Base-by-base conservation (phyloP, 2,888 invertebrate genomes). In the Heliconius ethilla region DNA sequence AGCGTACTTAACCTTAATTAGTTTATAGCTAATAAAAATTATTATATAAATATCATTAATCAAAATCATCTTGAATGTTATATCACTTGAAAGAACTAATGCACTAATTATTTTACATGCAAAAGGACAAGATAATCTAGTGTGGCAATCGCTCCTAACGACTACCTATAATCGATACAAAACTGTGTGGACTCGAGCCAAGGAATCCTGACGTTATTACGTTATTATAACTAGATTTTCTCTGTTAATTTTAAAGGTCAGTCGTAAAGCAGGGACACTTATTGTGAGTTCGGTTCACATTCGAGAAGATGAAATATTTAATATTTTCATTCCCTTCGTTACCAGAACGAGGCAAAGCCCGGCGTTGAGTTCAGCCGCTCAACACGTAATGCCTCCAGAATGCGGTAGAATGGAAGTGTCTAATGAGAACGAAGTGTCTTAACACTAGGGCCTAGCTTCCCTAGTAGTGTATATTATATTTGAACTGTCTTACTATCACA, bases 121-220 rank as follows among this genome's bases (percentile, higher is more conserved):
- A 69, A 80, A 80, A 80, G 80, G 78, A 78, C 80, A 80, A 80
- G 80, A 78, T 59, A 75, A 80, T 63, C 80, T 13, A 67, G 78
- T 45, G 51, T 33, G 27, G 25, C 29, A 76, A 70, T 65, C 40
- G 76, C 76, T 76, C 27, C 27, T 70, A 67, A 67, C 33, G 29
- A 70, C 63, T 65, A 51, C 51, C 65, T 76, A 51, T 70, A 70
- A 70, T 63, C 27, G 63, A 7, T 25, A 45, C 27, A 40, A 37
- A n/a, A 69, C 40, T 40, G 25, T 25, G 18, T 40, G 25, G 37
- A 69, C 15, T 33, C 18, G 22, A 29, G 22, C 51, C 63, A 45
- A 65, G 37, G 25, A 70, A 76, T 25, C 10, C 33, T 29, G 70
- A 70, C 18, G n/a, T n/a, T 76, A 72, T 72, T 40, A 59, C 4